phyloP scores from a whole-genome alignment of 1,140 invertebrate genomes.

The Polypedilum pembai region DNA sequence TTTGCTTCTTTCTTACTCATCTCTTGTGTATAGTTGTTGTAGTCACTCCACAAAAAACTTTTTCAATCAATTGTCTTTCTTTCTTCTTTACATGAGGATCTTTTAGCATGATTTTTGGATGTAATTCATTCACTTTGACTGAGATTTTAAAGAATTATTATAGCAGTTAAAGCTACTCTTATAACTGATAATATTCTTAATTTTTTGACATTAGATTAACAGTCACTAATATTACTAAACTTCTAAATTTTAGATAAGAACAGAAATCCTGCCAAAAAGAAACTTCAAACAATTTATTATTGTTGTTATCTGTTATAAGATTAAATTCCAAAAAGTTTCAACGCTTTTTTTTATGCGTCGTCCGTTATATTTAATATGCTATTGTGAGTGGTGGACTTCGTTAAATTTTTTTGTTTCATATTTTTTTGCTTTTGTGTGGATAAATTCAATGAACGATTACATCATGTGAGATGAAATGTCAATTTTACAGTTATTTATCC shows the following conservation, averaged over 20 bases:
- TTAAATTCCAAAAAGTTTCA: conserved; percentile 21
- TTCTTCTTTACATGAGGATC: not conserved
- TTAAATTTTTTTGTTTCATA: not conserved
- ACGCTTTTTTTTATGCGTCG: conserved; percentile 9
- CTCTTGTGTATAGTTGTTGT: not conserved
- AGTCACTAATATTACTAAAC: too few species aligned
- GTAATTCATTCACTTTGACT: not conserved
- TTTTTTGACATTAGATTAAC: too few species aligned
- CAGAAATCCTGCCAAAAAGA: conserved; percentile 11
- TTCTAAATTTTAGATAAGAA: not conserved
- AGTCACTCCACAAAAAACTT: not conserved
- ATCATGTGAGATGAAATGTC: too few species aligned
- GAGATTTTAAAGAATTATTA: not conserved
- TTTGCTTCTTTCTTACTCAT: not conserved
- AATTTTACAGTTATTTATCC: too few species aligned
- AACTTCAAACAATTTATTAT: conserved; percentile 13
- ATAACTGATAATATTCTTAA: not conserved
- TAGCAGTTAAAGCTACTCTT: not conserved
- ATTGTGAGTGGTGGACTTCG: conserved; percentile 15
- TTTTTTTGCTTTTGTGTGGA: too few species aligned
- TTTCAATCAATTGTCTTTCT: conserved; percentile 13
- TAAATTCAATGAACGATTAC: too few species aligned
- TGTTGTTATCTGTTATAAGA: conserved; percentile 23
- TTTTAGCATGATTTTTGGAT: not conserved
- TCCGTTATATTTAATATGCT: conserved; percentile 18